These are phyloP conservation scores for Catocala fraxini DNA, from an alignment of 2,888 invertebrate species.

Conservation along the genomic window DNA sequence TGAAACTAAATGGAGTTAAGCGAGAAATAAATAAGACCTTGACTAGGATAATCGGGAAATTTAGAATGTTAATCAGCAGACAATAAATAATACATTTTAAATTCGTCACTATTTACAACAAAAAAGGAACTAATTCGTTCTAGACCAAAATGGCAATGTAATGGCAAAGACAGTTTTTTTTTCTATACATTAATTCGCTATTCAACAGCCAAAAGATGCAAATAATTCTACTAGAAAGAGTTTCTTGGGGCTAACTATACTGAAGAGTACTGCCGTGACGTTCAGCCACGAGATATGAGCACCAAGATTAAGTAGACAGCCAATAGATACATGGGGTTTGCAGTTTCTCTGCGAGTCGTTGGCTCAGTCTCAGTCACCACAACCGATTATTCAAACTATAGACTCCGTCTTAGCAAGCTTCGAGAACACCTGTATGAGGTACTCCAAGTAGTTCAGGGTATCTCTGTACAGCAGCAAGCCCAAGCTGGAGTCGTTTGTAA, in stretches of 20 bases:
- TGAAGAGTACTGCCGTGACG: constrained; percentile 52
- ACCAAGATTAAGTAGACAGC: constrained; percentile 58
- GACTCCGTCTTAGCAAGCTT: constrained; percentile 62
- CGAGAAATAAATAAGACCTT: constrained; percentile 83
- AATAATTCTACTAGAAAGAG: constrained; percentile 63
- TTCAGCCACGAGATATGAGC: constrained; percentile 38
- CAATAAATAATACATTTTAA: constrained; percentile 82
- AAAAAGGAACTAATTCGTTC: constrained; percentile 85
- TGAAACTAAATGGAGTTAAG: constrained; percentile 71
- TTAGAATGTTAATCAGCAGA: constrained; percentile 76
- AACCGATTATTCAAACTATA: constrained; percentile 56
- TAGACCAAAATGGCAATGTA: constrained; percentile 86
- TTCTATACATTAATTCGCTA: constrained; percentile 69
- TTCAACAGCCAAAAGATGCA: constrained; percentile 74
- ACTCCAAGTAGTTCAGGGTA: constrained; percentile 77
- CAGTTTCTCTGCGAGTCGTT: constrained; percentile 49
- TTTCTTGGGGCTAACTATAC: constrained; percentile 59
- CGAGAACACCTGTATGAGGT: constrained; percentile 73
- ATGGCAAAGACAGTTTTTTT: constrained; percentile 80
- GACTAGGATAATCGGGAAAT: constrained; percentile 85
- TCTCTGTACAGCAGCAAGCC: constrained; percentile 75
- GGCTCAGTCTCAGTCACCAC: constrained; percentile 56
- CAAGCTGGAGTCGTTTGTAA: constrained; percentile 57
- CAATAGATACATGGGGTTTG: constrained; percentile 36
- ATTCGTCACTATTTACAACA: constrained; percentile 84